A percentile compares a stretch with the other conserved stretches of the same genome.
phyloP scores from a whole-genome alignment of 1,140 invertebrate species.

The Drosophila rhopaloa region DNA sequence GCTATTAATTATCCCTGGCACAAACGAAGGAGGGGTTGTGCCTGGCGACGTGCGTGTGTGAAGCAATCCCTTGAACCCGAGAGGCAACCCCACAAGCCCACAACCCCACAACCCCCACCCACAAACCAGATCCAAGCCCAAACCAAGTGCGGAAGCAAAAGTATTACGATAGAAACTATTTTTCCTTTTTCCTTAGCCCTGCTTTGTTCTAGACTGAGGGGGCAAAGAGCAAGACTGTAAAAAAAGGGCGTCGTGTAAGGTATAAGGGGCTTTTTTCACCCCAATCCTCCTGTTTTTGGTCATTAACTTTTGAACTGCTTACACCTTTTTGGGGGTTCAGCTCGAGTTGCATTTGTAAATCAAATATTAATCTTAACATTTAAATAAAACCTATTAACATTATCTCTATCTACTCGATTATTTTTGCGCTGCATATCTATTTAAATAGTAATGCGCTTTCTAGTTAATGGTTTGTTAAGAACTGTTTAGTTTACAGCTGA shows the following conservation, averaged over 20 bases:
- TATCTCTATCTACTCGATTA: neutral
- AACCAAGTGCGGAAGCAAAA: conserved; percentile 70
- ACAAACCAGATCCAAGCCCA: conserved; percentile 15
- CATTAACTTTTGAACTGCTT: conserved; percentile 78
- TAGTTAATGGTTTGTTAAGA: too few species aligned
- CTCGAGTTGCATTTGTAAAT: conserved; percentile 1
- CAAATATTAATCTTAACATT: neutral
- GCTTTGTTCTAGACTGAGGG: conserved; percentile 26
- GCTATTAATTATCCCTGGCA: conserved; percentile 74
- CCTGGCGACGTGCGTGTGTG: conserved; percentile 31
- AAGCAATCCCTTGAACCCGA: conserved; percentile 32
- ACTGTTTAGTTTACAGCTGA: too few species aligned
- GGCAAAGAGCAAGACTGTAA: neutral
- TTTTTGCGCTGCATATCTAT: too few species aligned
- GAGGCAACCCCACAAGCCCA: conserved; percentile 7
- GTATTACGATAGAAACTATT: conserved; percentile 63
- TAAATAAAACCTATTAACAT: neutral
- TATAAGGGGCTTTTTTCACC: conserved; percentile 7
- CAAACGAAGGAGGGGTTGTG: conserved; percentile 15
- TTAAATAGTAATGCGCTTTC: too few species aligned
- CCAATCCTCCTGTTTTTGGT: conserved; percentile 48
- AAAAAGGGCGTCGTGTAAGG: neutral
- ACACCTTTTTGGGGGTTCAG: conserved; percentile 36
- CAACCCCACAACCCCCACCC: conserved; percentile 4
- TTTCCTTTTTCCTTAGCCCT: conserved; percentile 27